Evolutionary conservation across 2,797 vertebrate species (phyloP).

Genomic region (Danio aesculapii): DNA sequence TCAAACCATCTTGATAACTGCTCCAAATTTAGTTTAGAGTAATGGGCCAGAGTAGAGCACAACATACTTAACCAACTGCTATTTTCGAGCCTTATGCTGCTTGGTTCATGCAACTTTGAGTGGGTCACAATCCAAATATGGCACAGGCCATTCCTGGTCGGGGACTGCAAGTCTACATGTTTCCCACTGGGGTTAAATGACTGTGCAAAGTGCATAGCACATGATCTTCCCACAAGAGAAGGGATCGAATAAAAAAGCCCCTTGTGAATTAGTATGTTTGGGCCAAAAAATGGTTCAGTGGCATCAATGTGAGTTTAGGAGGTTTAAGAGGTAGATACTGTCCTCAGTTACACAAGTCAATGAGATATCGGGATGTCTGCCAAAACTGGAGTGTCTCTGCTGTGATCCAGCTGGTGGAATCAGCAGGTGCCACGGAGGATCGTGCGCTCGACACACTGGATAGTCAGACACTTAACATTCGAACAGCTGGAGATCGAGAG

Average conservation of each 20-base stretch:
- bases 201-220: conserved; percentile 36
- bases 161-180: conserved; percentile 45
- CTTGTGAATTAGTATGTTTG: conserved; percentile 34
- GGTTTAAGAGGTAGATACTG: conserved; percentile 40
- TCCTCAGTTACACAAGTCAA: conserved; percentile 9
- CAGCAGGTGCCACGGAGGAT: conserved; percentile 50
- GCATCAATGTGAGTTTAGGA: conserved; percentile 29
- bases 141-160: conserved; percentile 34
- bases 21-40: conserved; percentile 26
- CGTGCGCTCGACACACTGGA: conserved; percentile 11
- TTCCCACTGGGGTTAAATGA: conserved; percentile 44
- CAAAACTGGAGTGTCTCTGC: conserved; percentile 39
- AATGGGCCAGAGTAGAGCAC: not conserved
- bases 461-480: conserved; percentile 57
- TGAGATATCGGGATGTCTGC: conserved; percentile 29
- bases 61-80: not conserved
- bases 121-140: conserved; percentile 48
- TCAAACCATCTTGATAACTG: not conserved
- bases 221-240: conserved; percentile 43
- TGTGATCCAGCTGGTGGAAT: conserved; percentile 51
- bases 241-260: conserved; percentile 28
- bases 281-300: conserved; percentile 19
- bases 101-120: conserved; percentile 17
- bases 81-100: conserved; percentile 13
- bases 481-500: conserved; percentile 44